Percentiles rank a stretch among this genome's conserved stretches.
phyloP scores from a whole-genome alignment of 2,888 invertebrate genomes.

The Coelogynopora nodosa region DNA sequence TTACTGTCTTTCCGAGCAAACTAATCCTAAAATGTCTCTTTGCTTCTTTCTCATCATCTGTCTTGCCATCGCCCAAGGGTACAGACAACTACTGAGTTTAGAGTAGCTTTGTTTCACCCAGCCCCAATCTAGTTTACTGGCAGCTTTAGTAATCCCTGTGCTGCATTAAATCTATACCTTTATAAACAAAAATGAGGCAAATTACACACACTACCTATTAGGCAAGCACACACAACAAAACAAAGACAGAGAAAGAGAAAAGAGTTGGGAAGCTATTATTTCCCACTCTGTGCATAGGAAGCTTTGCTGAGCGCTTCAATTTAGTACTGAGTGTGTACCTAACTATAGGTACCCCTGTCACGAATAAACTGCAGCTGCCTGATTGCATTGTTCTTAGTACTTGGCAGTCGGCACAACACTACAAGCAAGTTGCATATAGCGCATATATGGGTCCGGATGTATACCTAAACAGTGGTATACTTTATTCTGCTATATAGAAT shows the following conservation, averaged over 20 bases:
- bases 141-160: no score
- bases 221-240: not conserved
- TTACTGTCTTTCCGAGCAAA: not conserved
- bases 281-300: not conserved
- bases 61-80: not conserved
- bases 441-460: not conserved
- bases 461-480: not conserved
- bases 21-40: not conserved
- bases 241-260: not conserved
- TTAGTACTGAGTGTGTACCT: constrained; percentile 3
- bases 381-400: not conserved
- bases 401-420: not conserved
- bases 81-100: not conserved
- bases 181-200: not conserved
- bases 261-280: not conserved
- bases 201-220: not conserved
- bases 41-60: not conserved
- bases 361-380: not conserved
- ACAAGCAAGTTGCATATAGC: not conserved
- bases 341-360: not conserved
- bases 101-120: not conserved
- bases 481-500: not conserved
- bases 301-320: not conserved
- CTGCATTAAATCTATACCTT: constrained; percentile 28
- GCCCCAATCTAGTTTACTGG: not conserved